Percentiles rank a stretch among this genome's conserved stretches.
Evolutionary conservation across 2,797 vertebrate species (phyloP).

Genomic region (Myotis planiceps): DNA sequence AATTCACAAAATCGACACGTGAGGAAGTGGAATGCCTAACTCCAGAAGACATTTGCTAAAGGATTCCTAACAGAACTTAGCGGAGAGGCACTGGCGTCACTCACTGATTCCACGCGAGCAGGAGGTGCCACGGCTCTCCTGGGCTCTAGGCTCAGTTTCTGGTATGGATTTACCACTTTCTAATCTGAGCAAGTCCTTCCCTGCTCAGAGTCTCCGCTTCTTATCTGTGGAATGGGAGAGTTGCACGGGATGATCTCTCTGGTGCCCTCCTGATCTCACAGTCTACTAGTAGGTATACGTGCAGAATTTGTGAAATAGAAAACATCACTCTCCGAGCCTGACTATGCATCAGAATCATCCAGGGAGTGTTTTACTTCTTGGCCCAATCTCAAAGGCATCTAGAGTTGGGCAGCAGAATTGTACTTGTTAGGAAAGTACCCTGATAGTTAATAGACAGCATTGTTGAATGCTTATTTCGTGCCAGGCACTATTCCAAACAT

Average conservation of each 20-base stretch:
- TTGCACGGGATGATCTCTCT: neutral
- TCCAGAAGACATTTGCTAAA: neutral
- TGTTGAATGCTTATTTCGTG: neutral
- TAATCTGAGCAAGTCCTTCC: neutral
- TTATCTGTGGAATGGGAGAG: neutral
- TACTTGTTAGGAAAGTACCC: neutral
- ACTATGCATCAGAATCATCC: neutral
- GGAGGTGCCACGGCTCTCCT: neutral
- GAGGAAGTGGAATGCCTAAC: neutral
- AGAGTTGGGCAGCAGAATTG: neutral
- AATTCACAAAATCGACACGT: neutral
- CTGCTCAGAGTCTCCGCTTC: neutral
- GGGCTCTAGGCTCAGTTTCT: neutral
- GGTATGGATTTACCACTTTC: neutral
- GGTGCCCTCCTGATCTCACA: neutral
- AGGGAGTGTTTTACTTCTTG: neutral
- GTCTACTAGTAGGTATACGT: neutral
- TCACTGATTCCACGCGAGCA: neutral
- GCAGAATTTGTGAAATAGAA: neutral
- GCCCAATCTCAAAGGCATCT: neutral
- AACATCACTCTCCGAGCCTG: neutral
- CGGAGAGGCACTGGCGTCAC: neutral
- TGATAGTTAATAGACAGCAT: neutral
- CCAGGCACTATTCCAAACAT: neutral
- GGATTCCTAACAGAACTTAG: neutral